phyloP scores from a whole-genome alignment of 2,888 invertebrate genomes.

The Euzophera pinguis region DNA sequence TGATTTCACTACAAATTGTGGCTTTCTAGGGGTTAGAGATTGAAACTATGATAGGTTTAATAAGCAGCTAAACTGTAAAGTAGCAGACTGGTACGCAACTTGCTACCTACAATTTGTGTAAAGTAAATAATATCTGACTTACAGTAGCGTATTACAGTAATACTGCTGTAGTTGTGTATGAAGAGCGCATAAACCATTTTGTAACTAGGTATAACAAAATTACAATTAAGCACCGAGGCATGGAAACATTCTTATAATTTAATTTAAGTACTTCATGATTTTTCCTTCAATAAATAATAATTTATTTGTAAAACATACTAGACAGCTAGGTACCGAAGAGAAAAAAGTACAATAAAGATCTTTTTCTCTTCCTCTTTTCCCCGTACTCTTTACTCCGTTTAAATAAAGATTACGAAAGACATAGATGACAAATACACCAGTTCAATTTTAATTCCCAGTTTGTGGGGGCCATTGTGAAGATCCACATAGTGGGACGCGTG shows the following conservation, averaged over 20 bases:
- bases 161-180: no score
- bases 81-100: not conserved
- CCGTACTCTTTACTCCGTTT: no score
- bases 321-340: no score
- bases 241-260: no score
- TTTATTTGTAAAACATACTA: no score
- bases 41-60: not conserved
- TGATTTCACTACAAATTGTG: not conserved
- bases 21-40: conserved; percentile 4
- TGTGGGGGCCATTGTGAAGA: conserved; percentile 52
- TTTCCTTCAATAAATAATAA: no score
- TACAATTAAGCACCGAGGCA: no score
- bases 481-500: conserved; percentile 44
- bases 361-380: no score
- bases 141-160: not conserved
- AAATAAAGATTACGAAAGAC: not conserved
- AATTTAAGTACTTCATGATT: no score
- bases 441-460: conserved; percentile 54
- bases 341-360: no score
- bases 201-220: no score
- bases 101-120: not conserved
- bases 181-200: no score
- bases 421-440: conserved; percentile 46
- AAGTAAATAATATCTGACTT: not conserved
- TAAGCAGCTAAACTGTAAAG: not conserved